Percentiles rank a stretch among this genome's conserved stretches.
Conservation (phyloP, 1,140 invertebrate species). For the Odontomachus brunneus region DNA sequence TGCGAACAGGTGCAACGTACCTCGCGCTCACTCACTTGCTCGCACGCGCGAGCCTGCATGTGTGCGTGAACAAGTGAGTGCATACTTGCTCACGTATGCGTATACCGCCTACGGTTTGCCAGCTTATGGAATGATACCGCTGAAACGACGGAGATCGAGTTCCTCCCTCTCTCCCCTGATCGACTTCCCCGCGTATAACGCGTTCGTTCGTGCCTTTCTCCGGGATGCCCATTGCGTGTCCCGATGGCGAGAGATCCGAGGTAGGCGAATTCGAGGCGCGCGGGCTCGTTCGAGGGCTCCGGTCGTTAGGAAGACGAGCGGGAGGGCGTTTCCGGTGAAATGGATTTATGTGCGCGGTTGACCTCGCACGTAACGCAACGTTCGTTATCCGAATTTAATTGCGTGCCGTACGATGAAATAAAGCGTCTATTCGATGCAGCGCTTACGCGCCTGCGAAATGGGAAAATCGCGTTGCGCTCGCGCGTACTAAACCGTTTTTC, state of each 20-base stretch:
- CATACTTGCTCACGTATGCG: not conserved
- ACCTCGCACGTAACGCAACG: conserved; percentile 58
- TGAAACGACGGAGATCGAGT: conserved; percentile 71
- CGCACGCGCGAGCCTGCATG: conserved; percentile 46
- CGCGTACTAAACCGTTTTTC: not conserved
- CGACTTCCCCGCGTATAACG: conserved; percentile 32
- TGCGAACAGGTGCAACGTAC: conserved; percentile 66
- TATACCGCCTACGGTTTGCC: conserved; percentile 74
- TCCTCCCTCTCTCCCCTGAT: conserved; percentile 46
- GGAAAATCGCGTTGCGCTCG: not conserved
- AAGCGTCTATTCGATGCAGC: conserved; percentile 30
- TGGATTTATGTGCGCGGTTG: conserved; percentile 60
- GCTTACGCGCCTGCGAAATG: not conserved
- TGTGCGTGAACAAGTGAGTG: not conserved
- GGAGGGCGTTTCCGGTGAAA: conserved; percentile 72
- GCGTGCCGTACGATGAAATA: conserved; percentile 44
- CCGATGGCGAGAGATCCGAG: conserved; percentile 60
- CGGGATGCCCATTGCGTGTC: conserved; percentile 61
- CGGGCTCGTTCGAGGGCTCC: conserved; percentile 52
- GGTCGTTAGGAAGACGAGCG: conserved; percentile 61
- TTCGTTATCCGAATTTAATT: conserved; percentile 61
- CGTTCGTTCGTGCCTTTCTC: conserved; percentile 56
- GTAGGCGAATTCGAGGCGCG: conserved; percentile 51
- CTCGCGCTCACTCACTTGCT: conserved; percentile 13
- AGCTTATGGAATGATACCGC: conserved; percentile 71